Percentiles rank a stretch among this genome's conserved stretches.
These are phyloP conservation scores for Araneus ventricosus DNA, from an alignment of 1,140 invertebrate species.

Conservation along the genomic window DNA sequence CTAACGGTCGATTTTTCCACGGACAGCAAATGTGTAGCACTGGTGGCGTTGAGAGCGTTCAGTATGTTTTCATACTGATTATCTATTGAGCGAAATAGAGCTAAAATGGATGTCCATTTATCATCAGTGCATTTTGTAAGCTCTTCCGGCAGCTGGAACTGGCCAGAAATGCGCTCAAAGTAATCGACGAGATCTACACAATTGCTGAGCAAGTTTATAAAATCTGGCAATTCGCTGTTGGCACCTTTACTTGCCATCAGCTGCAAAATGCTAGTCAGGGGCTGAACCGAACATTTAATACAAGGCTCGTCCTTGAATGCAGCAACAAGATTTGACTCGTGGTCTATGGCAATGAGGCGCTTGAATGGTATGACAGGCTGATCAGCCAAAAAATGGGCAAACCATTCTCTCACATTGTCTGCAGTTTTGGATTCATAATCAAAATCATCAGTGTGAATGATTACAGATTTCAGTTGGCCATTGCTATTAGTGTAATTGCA, in stretches of 20 bases:
- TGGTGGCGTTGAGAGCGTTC: slow-evolving; percentile 36
- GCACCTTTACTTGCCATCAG: not conserved
- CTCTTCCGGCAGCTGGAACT: slow-evolving; percentile 29
- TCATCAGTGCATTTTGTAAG: slow-evolving; percentile 37
- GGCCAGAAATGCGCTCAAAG: slow-evolving; percentile 32
- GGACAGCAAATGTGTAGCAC: slow-evolving; percentile 47
- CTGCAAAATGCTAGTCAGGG: slow-evolving; percentile 38
- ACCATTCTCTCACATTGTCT: slow-evolving; percentile 43
- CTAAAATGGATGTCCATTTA: slow-evolving; percentile 60
- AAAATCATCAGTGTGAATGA: slow-evolving; percentile 68
- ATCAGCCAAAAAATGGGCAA: slow-evolving; percentile 48
- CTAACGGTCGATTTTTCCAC: slow-evolving; percentile 52
- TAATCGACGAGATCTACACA: slow-evolving; percentile 34
- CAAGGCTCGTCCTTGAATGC: slow-evolving; percentile 50
- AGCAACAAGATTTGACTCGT: slow-evolving; percentile 33
- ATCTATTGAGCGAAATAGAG: slow-evolving; percentile 55
- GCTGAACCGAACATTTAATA: slow-evolving; percentile 53
- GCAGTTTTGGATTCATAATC: slow-evolving; percentile 53
- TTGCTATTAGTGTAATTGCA: slow-evolving; percentile 29
- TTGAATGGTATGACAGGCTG: slow-evolving; percentile 61
- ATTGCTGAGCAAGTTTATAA: slow-evolving; percentile 34
- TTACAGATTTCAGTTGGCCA: slow-evolving; percentile 43
- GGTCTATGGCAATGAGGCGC: slow-evolving; percentile 33
- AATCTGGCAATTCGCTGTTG: slow-evolving; percentile 48
- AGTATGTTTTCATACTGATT: slow-evolving; percentile 62